These are phyloP conservation scores for Phymatocera aterrima DNA, from an alignment of 2,888 invertebrate genomes.

Conservation along the genomic window DNA sequence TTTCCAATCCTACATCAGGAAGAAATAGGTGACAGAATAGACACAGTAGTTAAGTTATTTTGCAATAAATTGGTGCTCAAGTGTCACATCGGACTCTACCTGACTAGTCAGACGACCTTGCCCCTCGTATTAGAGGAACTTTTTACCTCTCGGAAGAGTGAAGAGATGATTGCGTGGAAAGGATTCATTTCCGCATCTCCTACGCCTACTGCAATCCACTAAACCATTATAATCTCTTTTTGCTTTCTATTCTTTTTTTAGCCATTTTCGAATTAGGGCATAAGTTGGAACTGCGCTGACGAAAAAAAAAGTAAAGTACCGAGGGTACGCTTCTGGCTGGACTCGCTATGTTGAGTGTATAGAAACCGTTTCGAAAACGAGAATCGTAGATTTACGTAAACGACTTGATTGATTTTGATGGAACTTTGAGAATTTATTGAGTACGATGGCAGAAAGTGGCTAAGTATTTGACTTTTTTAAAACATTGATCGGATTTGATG, in stretches of 20 bases:
- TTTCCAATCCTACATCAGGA: neutral
- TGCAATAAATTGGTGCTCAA: neutral
- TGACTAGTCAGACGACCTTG: neutral
- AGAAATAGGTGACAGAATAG: neutral
- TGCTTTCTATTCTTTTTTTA: neutral
- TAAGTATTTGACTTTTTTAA: no score
- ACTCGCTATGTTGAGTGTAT: no score
- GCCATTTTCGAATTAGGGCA: no score
- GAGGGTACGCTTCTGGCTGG: no score
- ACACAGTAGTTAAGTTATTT: neutral
- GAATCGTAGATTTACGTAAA: no score
- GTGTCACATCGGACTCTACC: neutral
- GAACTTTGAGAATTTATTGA: no score
- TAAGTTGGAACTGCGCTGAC: neutral
- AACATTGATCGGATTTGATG: no score
- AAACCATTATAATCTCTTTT: neutral
- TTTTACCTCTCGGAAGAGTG: slow-evolving; percentile 8
- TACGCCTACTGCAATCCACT: neutral
- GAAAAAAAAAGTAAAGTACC: neutral
- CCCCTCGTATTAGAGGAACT: neutral
- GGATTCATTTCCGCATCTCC: slow-evolving; percentile 9
- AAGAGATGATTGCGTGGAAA: slow-evolving; percentile 9
- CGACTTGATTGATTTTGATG: no score
- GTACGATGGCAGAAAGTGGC: no score
- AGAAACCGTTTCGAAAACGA: no score